Evolutionary conservation across 2,888 invertebrate genomes (phyloP), one percentile per base, ranked within the genome.

Genomic region (Ectropis crepuscularia): DNA sequence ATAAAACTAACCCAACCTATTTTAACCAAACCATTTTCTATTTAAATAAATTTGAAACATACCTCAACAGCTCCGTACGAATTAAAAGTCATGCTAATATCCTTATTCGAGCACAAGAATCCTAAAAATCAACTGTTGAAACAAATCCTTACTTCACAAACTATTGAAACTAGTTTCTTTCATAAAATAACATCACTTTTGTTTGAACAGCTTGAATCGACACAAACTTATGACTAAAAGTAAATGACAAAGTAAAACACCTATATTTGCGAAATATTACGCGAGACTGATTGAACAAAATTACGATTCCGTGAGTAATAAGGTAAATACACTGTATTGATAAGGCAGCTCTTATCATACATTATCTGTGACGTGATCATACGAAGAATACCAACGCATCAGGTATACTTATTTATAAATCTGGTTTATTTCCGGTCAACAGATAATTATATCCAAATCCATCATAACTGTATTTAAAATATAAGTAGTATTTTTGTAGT

Each of bases 11-110:
- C 16, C 16, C 4, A 28, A 28, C 16, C 16, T 28, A 28, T 28
- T 28, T 28, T 4, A 28, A 28, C 16, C 16, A 28, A 28, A 1
- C 16, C 4, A 28, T 28, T 28, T 28, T 28, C 16, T 28, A 28
- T 28, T 28, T 28, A 28, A 28, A 28, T 28, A 28, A 28, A 28
- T 28, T 28, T 28, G 1, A 28, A 28, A 28, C 16, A 28, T 61
- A 71, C 71, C 71, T 61, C 53, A 16, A 70, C 60, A 45, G 67
- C 57, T 46, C 65, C 68, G 48, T 71, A 69, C 0, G 58, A 38
- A 36, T 64, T 61, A 11, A 58, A 67, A 12, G 61, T 55, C 61
- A 50, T 57, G 57, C 54, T 61, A 37, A 59, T 43, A 57, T 41
- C 4, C 5, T 37, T 41, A 41, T 41, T 41, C 7, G 41, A 41